These are phyloP conservation scores for Tarsius wallacei DNA, from an alignment of 2,797 vertebrate species.

Conservation along the genomic window DNA sequence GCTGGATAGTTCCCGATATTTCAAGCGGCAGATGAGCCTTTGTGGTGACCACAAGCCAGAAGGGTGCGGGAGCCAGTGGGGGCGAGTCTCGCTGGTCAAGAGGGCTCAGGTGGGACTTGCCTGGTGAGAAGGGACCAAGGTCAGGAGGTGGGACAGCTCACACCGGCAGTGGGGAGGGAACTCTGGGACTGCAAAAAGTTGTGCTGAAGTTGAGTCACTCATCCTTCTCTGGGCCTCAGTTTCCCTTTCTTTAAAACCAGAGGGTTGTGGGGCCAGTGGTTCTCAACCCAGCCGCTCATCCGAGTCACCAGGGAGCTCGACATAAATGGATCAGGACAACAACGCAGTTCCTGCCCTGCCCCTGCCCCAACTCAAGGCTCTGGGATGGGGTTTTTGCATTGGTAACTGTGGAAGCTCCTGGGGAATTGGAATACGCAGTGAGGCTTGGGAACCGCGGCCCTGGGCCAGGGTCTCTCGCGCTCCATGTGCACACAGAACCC, in stretches of 20 bases:
- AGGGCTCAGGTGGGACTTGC: no score
- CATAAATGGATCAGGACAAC: background rate
- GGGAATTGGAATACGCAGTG: background rate
- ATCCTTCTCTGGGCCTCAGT: background rate
- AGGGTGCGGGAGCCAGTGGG: background rate
- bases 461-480: background rate
- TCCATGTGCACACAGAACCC: background rate
- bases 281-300: background rate
- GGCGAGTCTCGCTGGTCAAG: background rate
- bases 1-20: background rate
- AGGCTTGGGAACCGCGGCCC: background rate
- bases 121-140: background rate
- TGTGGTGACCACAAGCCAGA: background rate
- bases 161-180: background rate
- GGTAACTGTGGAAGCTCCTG: background rate
- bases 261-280: no score
- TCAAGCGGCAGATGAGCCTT: background rate
- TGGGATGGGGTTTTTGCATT: background rate
- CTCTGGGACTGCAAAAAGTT: background rate
- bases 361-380: background rate
- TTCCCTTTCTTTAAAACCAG: background rate
- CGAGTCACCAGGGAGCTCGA: background rate
- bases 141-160: accelerated
- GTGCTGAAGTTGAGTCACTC: background rate
- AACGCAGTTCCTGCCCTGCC: background rate